Conservation (phyloP, 2,888 invertebrate genomes). For the Spialia ferax region DNA sequence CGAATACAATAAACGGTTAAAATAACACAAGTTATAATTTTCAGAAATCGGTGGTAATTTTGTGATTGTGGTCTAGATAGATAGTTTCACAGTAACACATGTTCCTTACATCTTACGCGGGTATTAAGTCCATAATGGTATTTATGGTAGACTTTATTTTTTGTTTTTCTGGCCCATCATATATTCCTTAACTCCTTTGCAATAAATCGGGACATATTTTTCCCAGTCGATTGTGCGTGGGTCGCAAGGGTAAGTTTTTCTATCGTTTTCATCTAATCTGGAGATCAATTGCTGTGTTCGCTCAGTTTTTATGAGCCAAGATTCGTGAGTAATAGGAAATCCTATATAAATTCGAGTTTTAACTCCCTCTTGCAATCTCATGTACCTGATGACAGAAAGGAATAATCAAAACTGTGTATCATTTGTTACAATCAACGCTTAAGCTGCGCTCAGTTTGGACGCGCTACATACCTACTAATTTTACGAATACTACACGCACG, state of each 20-base stretch:
- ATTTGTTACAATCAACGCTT: background rate
- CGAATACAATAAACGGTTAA: too few relatives aligned
- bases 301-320: slow-evolving; percentile 11
- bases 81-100: too few relatives aligned
- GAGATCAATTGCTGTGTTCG: slow-evolving; percentile 42
- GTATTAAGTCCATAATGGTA: too few relatives aligned
- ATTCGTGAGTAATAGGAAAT: background rate
- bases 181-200: background rate
- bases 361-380: slow-evolving; percentile 52
- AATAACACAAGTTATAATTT: too few relatives aligned
- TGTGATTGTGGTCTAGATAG: too few relatives aligned
- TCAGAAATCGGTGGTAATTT: too few relatives aligned
- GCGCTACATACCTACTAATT: too few relatives aligned
- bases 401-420: background rate
- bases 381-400: slow-evolving; percentile 49
- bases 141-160: too few relatives aligned
- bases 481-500: too few relatives aligned
- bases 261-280: background rate
- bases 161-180: background rate
- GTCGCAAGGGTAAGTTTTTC: background rate
- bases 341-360: background rate
- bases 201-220: background rate
- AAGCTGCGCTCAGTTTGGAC: too few relatives aligned
- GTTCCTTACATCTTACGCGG: too few relatives aligned
- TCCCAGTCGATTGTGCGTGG: background rate